A percentile compares a stretch with the other conserved stretches of the same genome.
These are phyloP conservation scores for Amblyjoppa proteus DNA, from an alignment of 2,888 invertebrate genomes.

Conservation along the genomic window DNA sequence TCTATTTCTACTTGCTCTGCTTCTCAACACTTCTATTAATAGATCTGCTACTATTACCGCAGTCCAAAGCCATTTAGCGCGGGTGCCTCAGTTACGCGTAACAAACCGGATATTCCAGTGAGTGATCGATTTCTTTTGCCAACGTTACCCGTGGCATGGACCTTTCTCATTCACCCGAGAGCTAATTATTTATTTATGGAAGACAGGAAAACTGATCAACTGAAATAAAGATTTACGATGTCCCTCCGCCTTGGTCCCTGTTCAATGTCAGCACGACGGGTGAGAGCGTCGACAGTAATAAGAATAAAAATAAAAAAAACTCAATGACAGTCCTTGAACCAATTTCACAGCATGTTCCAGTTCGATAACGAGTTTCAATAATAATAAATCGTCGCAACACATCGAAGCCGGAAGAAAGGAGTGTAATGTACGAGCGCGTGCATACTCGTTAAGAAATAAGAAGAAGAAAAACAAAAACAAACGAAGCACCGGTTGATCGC, in stretches of 20 bases:
- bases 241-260: slow-evolving; percentile 36
- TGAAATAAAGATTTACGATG: background rate
- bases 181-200: background rate
- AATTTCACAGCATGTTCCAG: slow-evolving; percentile 38
- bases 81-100: slow-evolving; percentile 27
- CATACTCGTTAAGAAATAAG: background rate
- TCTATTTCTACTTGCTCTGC: slow-evolving; percentile 39
- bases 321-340: slow-evolving; percentile 52
- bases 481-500: slow-evolving; percentile 32
- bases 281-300: background rate
- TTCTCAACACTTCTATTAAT: slow-evolving; percentile 53
- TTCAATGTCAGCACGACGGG: slow-evolving; percentile 17
- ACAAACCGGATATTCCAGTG: slow-evolving; percentile 39
- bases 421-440: background rate
- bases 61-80: slow-evolving; percentile 36
- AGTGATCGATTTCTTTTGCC: slow-evolving; percentile 28
- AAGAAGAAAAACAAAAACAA: slow-evolving; percentile 19
- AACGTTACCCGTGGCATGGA: background rate
- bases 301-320: slow-evolving; percentile 26
- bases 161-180: slow-evolving; percentile 6
- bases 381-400: slow-evolving; percentile 48
- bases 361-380: slow-evolving; percentile 20
- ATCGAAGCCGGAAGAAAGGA: slow-evolving; percentile 58
- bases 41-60: slow-evolving; percentile 56
- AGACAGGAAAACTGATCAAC: background rate